Evolutionary conservation across 1,140 invertebrate species (phyloP), one percentile per base, ranked within the genome.

Genomic region (Amyelois transitella): DNA sequence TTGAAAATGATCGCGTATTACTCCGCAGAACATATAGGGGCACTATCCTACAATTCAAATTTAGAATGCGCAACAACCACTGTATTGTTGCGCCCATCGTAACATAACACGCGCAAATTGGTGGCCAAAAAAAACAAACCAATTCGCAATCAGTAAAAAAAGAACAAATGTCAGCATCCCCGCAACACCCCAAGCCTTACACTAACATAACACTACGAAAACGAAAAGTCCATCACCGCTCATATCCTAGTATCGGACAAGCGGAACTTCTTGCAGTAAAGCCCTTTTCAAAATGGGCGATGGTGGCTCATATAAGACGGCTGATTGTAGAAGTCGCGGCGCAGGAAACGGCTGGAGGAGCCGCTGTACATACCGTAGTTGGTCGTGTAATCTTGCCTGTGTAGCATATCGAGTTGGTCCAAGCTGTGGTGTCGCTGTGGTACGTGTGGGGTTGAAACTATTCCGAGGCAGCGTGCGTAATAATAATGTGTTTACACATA

Each of bases 281-380:
- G 69, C 64, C 84, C 84, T 83, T 85, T 88, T 88, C 85, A 88
- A 79, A 88, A 88, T 64, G 81, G 84, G 61, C 84, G 79, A 64
- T 87, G 84, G 64, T 87, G 81, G 22, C 60, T 60, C 71, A 80
- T 76, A 43, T 86, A 83, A 10, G 69, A 61, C 21, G 82, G 67
- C 64, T 81, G 79, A 60, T 74, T 72, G 66, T 72, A 72, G 50
- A 70, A 65, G 64, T 87, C 81, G 52, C 82, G 81, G 7, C 81
- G 68, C 44, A 72, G 72, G 56, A 62, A 62, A n/a, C 80, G 69
- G 60, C 63, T 58, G 44, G 51, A 38, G 20, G 67, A 51, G 61
- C 47, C 38, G 12, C 43, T 45, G 61, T 73, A 77, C 66, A 73
- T 63, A 32, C 70, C 67, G 67, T 72, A 72, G 61, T 70, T 72